phyloP scores from a whole-genome alignment of 2,888 invertebrate species.

The Agrochola lota region DNA sequence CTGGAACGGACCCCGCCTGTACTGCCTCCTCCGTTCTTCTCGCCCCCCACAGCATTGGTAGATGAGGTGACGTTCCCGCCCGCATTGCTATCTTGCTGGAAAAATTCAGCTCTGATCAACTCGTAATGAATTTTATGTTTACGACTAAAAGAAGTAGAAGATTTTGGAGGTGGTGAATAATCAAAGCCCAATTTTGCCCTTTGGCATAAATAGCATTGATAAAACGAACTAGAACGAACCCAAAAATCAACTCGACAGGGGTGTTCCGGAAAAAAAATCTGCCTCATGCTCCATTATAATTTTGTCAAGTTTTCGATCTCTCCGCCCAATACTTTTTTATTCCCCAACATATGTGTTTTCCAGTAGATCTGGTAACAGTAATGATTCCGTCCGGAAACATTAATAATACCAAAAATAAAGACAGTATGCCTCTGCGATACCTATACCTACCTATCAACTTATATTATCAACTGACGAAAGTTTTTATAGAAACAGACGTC shows the following conservation, averaged over 20 bases:
- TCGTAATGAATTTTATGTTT: conserved; percentile 63
- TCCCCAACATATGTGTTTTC: not conserved
- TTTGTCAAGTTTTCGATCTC: conserved; percentile 22
- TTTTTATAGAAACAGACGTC: not conserved
- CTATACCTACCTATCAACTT: not conserved
- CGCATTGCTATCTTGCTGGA: conserved; percentile 90
- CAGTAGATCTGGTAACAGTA: not conserved
- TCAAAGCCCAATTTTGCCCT: not conserved
- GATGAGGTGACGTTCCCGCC: conserved; percentile 96
- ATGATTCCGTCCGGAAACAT: conserved; percentile 8
- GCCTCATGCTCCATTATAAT: not conserved
- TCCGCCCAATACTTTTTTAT: not conserved
- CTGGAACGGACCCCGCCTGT: conserved; percentile 93
- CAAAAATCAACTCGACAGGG: not conserved
- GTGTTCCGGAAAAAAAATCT: not conserved
- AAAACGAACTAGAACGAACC: not conserved
- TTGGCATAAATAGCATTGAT: not conserved
- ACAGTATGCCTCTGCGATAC: not conserved
- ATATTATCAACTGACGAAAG: not conserved
- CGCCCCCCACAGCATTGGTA: conserved; percentile 92
- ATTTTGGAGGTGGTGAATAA: not conserved
- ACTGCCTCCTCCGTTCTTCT: conserved; percentile 81
- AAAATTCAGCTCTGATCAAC: conserved; percentile 89
- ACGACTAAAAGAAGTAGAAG: not conserved
- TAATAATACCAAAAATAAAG: not conserved